These are phyloP conservation scores for Leucophenga maculata DNA, from an alignment of 2,888 invertebrate genomes.

Conservation along the genomic window DNA sequence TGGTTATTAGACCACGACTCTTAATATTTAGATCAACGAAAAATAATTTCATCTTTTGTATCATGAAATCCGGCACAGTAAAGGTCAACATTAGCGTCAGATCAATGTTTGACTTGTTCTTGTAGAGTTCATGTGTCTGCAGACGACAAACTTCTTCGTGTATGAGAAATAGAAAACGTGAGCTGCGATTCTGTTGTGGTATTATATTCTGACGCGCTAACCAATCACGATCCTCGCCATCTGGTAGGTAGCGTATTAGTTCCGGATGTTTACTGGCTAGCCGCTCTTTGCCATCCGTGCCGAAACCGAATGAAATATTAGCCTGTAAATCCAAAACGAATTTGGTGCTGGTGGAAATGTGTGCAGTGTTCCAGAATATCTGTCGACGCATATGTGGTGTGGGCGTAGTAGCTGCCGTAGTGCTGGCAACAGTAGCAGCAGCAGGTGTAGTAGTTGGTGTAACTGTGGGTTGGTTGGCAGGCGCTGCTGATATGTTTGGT, in stretches of 20 bases:
- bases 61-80: constrained; percentile 76
- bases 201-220: constrained; percentile 76
- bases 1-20: constrained; percentile 70
- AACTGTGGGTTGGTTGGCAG: constrained; percentile 15
- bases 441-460: constrained; percentile 26
- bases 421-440: constrained; percentile 25
- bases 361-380: constrained; percentile 76
- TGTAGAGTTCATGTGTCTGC: constrained; percentile 75
- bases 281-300: constrained; percentile 74
- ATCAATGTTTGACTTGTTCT: constrained; percentile 69
- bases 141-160: constrained; percentile 77
- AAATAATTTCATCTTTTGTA: constrained; percentile 76
- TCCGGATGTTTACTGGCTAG: constrained; percentile 79
- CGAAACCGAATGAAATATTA: constrained; percentile 70
- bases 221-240: constrained; percentile 79
- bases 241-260: constrained; percentile 78
- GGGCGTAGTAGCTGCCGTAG: constrained; percentile 36
- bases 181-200: constrained; percentile 76
- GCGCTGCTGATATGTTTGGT: constrained; percentile 21
- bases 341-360: constrained; percentile 74
- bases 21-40: constrained; percentile 71
- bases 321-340: constrained; percentile 76
- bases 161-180: constrained; percentile 77
- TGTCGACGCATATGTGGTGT: constrained; percentile 63
- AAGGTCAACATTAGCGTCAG: constrained; percentile 72